Conservation (phyloP, 92 coral and sea anemone species). For the Actinostola sp. region DNA sequence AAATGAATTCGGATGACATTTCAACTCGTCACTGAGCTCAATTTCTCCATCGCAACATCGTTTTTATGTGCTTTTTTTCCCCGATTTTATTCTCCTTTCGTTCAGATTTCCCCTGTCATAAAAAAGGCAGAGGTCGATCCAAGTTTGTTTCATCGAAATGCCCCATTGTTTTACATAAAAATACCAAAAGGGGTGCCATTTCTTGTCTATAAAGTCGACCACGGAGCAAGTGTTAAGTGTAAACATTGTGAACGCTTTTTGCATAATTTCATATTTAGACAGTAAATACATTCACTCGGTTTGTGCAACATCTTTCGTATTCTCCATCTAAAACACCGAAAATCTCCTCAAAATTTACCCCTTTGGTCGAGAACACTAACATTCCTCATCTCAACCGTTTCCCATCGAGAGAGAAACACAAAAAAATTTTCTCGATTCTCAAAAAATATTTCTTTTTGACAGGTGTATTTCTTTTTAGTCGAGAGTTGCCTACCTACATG, state of each 20-base stretch:
- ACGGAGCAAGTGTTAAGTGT: slow-evolving; percentile 22
- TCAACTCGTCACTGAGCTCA: no score
- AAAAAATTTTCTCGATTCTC: neutral
- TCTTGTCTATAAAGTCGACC: neutral
- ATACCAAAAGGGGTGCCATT: neutral
- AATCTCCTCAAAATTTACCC: neutral
- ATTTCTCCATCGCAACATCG: no score
- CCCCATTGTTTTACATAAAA: neutral
- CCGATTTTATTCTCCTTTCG: slow-evolving; percentile 8
- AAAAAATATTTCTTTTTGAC: slow-evolving; percentile 35
- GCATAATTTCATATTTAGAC: slow-evolving; percentile 13
- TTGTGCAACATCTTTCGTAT: neutral
- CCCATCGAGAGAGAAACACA: neutral
- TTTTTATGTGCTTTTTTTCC: neutral
- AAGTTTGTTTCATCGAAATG: neutral
- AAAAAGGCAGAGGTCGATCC: neutral
- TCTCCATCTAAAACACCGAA: neutral
- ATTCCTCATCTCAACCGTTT: neutral
- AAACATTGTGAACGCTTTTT: slow-evolving; percentile 13
- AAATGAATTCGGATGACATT: no score
- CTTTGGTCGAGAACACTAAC: neutral
- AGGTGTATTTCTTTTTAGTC: slow-evolving; percentile 72
- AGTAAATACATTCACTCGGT: neutral
- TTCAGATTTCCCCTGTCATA: neutral
- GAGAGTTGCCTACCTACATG: slow-evolving; percentile 75